These are phyloP conservation scores for Perca schrenkii DNA, from an alignment of 2,113 vertebrate genomes.

Conservation along the genomic window DNA sequence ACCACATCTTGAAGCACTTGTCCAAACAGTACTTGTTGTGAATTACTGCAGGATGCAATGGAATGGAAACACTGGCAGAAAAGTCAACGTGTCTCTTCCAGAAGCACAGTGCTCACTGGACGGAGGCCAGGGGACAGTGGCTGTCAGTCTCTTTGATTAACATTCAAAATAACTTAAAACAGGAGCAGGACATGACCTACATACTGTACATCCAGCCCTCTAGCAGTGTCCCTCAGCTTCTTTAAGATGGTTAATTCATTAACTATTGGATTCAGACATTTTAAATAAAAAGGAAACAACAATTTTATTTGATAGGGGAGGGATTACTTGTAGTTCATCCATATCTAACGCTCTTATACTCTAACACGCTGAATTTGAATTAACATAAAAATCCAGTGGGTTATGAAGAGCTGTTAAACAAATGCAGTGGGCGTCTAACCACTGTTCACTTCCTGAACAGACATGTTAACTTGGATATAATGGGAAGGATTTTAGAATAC, in stretches of 20 bases:
- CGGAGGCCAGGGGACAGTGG: conserved; percentile 48
- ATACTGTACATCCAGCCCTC: conserved; percentile 57
- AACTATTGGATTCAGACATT: conserved; percentile 34
- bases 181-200: conserved; percentile 70
- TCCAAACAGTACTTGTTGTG: conserved; percentile 23
- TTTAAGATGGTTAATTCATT: conserved; percentile 57
- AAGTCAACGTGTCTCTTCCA: conserved; percentile 40
- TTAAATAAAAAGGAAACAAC: conserved; percentile 47
- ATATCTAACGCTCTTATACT: conserved; percentile 40
- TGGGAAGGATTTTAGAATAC: conserved; percentile 10
- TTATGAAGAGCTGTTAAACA: conserved; percentile 30
- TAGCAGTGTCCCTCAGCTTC: neutral
- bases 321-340: conserved; percentile 30
- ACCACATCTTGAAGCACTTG: neutral
- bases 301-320: conserved; percentile 10
- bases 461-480: neutral
- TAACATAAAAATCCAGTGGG: conserved; percentile 20
- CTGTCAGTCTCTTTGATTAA: conserved; percentile 69
- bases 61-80: conserved; percentile 45
- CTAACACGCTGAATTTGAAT: conserved; percentile 27
- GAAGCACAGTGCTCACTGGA: conserved; percentile 41
- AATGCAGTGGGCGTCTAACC: conserved; percentile 17
- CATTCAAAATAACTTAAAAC: conserved; percentile 56
- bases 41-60: conserved; percentile 23
- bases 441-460: neutral